Evolutionary conservation across 2,113 vertebrate species (phyloP).

Genomic region (Gymnobelideus leadbeateri): DNA sequence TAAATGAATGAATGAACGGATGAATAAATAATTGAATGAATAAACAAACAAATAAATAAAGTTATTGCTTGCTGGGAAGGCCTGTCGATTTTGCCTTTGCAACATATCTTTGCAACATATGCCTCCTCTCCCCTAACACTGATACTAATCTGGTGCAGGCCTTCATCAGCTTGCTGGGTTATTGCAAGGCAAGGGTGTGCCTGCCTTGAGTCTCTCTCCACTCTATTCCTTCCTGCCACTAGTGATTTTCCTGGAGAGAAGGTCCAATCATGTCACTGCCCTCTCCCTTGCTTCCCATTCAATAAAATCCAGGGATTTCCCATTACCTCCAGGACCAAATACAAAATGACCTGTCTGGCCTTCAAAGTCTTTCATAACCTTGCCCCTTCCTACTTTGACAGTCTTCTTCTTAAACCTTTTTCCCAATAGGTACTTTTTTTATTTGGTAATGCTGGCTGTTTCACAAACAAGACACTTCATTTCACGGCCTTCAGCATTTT

Average conservation of each 20-base stretch:
- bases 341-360: neutral
- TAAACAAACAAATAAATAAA: too few species aligned
- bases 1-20: too few species aligned
- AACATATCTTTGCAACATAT: too few species aligned
- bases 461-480: neutral
- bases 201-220: neutral
- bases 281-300: neutral
- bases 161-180: too few species aligned
- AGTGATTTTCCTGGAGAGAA: neutral
- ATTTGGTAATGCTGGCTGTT: neutral
- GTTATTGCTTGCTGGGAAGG: too few species aligned
- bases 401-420: neutral
- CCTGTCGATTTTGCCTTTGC: too few species aligned
- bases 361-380: neutral
- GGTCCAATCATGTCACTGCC: too few species aligned
- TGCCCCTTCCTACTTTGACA: neutral
- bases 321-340: neutral
- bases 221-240: neutral
- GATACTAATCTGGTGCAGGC: too few species aligned
- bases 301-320: neutral
- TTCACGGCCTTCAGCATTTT: neutral
- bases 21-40: too few species aligned
- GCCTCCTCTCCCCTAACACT: too few species aligned
- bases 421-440: too few species aligned
- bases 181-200: too few species aligned